Evolutionary conservation across 2,797 vertebrate species (phyloP).

Genomic region (Adelosebastes latens): DNA sequence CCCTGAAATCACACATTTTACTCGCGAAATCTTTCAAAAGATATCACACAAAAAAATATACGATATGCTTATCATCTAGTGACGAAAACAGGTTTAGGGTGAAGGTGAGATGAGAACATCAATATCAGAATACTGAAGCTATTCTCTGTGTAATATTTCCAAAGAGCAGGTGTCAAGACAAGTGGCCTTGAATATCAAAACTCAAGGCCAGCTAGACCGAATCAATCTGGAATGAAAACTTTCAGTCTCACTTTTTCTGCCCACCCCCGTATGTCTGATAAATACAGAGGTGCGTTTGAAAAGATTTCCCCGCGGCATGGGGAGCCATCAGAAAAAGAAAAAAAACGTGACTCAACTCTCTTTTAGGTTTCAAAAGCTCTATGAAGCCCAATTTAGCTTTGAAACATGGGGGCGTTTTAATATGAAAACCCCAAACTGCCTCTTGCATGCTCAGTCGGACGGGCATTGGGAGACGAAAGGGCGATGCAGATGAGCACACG

Average conservation of each 20-base stretch:
- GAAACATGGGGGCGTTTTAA: constrained; percentile 59
- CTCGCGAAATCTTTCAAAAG: constrained; percentile 2
- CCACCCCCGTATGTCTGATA: constrained; percentile 24
- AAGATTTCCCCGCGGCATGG: constrained; percentile 43
- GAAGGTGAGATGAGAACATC: neutral
- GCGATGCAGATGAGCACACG: constrained; percentile 27
- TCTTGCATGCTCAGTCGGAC: constrained; percentile 36
- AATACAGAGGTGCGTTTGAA: constrained; percentile 63
- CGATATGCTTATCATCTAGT: neutral
- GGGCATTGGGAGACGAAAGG: constrained; percentile 61
- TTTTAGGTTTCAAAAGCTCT: constrained; percentile 67
- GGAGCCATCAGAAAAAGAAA: constrained; percentile 23
- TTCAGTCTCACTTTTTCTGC: constrained; percentile 19
- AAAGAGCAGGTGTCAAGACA: constrained; percentile 20
- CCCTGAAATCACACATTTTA: constrained; percentile 31
- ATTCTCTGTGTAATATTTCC: neutral
- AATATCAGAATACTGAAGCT: neutral
- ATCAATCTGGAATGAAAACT: constrained; percentile 34
- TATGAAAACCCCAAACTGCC: constrained; percentile 56
- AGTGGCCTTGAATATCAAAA: constrained; percentile 51
- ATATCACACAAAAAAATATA: neutral
- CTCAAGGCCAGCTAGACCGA: neutral
- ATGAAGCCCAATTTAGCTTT: constrained; percentile 72
- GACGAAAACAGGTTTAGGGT: neutral
- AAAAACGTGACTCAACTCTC: constrained; percentile 36